Base-by-base conservation (phyloP, 2,888 invertebrate species). In the Autographa gamma region DNA sequence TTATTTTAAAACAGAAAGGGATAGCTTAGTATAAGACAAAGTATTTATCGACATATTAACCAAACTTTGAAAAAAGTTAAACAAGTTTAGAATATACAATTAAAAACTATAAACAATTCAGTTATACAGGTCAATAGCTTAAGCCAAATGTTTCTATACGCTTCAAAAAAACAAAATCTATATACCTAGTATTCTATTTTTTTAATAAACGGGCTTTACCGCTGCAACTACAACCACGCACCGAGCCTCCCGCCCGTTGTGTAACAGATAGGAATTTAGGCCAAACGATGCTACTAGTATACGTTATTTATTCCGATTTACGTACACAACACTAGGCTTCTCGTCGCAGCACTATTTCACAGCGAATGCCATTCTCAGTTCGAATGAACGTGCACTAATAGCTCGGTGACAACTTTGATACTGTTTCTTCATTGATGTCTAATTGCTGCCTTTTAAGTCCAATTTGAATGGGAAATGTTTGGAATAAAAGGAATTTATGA, bases 261-360 rank as follows among this genome's bases (percentile, higher is more conserved):
- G 72, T 76, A 81, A 80, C 77, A 86, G 83, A 83, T 83, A 88
- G 87, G 84, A 88, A 89, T 89, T 85, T 82, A 86, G 88, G 86
- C 82, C 87, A 86, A 85, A 80, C 86, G 81, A 69, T 73, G 77
- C 76, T 74, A 77, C 69, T 73, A 79, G 80, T 79, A 86, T 84
- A 77, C 84, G 83, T 86, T 89, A 89, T 89, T 88, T 88, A 88
- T 88, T 82, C 84, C 81, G 83, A 84, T 85, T 84, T 84, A 85
- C 81, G 81, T 70, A 73, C 68, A 69, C 60, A 73, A 76, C 72
- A 75, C 75, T 32, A 71, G 58, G 66, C 59, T 73, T 63, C 71
- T 72, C 63, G 68, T 74, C 73, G 71, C 77, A 74, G 67, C 77
- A 77, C 71, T 79, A 79, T 82, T 81, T 81, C 66, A 81, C 69